Base-by-base conservation (phyloP, 2,888 invertebrate species). In the Arctia plantaginis region DNA sequence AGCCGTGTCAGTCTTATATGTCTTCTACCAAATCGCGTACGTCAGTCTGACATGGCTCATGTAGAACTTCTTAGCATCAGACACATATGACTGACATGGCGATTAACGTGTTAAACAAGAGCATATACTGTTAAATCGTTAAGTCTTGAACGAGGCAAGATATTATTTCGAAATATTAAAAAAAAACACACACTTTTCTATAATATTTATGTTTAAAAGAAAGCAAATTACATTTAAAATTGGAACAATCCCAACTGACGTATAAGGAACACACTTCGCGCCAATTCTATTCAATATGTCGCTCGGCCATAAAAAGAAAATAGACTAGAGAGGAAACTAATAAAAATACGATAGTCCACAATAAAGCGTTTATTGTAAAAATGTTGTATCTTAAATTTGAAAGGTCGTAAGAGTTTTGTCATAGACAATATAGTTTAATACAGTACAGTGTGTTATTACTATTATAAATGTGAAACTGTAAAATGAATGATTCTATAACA, bases 221-320 rank as follows among this genome's bases (percentile, higher is more conserved):
- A 15, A 59, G n/a, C 7, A 62, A 62, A 18, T 13, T 3, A 69
- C 10, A 69, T 69, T 69, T 59, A 30, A 35, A 62, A 62, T 18
- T 59, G 62, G 55, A 67, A 64, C 68, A 73, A 78, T 72, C 68
- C 74, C 78, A 35, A 39, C 47, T 79, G 90, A 73, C 69, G 87
- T 81, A 86, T 83, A 82, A 74, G 86, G 86, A 88, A 71, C 78
- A n/a, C 55, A 83, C 87, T 87, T 80, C 84, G 78, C 87, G 86
- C 90, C 91, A 90, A 93, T 93, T 92, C 92, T 91, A 92, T 94
- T 93, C 94, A 94, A 94, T 94, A 94, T 90, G 92, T 90, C 89
- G 89, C 80, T 79, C 71, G 85, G 86, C 88, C 85, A 88, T 94
- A 93, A 94, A 93, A 88, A 89, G 90, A 92, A 92, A 93, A 92